Evolutionary conservation across 2,888 invertebrate genomes (phyloP).

Genomic region (Blastobasis adustella): DNA sequence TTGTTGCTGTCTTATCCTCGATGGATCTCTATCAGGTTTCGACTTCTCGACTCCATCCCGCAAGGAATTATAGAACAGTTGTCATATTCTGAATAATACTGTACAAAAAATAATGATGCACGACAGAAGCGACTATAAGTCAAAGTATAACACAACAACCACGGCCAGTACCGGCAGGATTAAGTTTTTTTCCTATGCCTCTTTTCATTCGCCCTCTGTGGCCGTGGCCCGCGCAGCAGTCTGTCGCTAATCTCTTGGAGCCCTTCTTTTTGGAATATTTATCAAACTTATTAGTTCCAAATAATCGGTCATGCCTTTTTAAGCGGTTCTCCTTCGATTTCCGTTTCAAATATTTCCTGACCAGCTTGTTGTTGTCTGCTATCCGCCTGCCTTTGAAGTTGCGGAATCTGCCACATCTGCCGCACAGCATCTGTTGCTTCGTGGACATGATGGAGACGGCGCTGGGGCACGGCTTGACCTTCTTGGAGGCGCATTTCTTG

Average conservation of each 20-base stretch:
- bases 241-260: slow-evolving; percentile 14
- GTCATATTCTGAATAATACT: no score
- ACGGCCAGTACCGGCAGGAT: slow-evolving; percentile 14
- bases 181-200: slow-evolving; percentile 2
- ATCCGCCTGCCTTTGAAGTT: slow-evolving; percentile 15
- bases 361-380: slow-evolving; percentile 10
- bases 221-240: slow-evolving; percentile 53
- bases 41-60: no score
- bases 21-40: no score
- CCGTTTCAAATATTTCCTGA: slow-evolving; percentile 40
- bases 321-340: slow-evolving; percentile 45
- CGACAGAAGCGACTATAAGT: background rate
- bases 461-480: slow-evolving; percentile 46
- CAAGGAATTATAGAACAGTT: no score
- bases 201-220: slow-evolving; percentile 43
- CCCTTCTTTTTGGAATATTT: slow-evolving; percentile 38
- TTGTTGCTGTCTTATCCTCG: no score
- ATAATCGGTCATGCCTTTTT: slow-evolving; percentile 37
- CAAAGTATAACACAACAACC: slow-evolving; percentile 20
- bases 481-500: slow-evolving; percentile 38
- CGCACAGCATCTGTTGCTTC: slow-evolving; percentile 39
- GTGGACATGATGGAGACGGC: slow-evolving; percentile 57
- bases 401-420: slow-evolving; percentile 37
- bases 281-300: slow-evolving; percentile 35
- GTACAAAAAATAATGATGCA: no score